Conservation (phyloP, 2,888 invertebrate genomes). For the Agrenia bidenticulata region DNA sequence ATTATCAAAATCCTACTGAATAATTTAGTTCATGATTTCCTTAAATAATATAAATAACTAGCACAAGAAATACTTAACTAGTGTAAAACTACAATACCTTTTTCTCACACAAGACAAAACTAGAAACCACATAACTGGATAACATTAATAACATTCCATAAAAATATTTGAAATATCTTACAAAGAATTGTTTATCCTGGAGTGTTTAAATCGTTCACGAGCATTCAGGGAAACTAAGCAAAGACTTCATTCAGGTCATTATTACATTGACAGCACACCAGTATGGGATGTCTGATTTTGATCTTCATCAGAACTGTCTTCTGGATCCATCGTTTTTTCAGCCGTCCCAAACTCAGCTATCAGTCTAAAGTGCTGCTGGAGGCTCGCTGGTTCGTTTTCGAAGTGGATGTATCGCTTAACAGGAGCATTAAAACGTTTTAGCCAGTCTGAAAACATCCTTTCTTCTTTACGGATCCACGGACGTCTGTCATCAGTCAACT, state of each 20-base stretch:
- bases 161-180: background rate
- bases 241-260: conserved; percentile 4
- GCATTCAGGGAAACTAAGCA: background rate
- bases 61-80: no score
- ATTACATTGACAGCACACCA: conserved; percentile 14
- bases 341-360: conserved; percentile 62
- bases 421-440: conserved; percentile 68
- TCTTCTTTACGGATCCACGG: conserved; percentile 86
- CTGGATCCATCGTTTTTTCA: conserved; percentile 24
- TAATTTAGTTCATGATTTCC: no score
- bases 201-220: no score
- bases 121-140: no score
- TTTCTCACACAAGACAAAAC: no score
- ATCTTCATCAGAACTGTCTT: conserved; percentile 11
- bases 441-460: conserved; percentile 68
- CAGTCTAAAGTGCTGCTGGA: conserved; percentile 77
- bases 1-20: no score
- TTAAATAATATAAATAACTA: no score
- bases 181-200: no score
- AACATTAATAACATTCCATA: background rate
- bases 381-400: conserved; percentile 60
- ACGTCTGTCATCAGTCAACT: conserved; percentile 74
- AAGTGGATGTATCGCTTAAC: conserved; percentile 68
- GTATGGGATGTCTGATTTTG: conserved; percentile 11
- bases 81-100: no score